A percentile compares a stretch with the other conserved stretches of the same genome.
phyloP scores from a whole-genome alignment of 2,888 invertebrate species.

The Heliconius erato region DNA sequence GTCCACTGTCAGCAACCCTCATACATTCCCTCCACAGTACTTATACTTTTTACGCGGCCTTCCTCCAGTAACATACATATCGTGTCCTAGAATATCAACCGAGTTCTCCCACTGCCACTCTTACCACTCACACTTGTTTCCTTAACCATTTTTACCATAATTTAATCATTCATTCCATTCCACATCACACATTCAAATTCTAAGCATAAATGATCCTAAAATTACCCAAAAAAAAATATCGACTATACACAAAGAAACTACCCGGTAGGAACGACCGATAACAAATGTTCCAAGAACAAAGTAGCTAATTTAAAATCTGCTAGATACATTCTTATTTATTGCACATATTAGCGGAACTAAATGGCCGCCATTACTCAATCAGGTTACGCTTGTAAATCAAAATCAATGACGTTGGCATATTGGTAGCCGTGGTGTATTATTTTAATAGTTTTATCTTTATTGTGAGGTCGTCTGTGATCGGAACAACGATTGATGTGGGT shows the following conservation, averaged over 20 bases:
- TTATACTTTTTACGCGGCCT: too few species aligned
- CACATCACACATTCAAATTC: not conserved
- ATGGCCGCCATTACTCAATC: slow-evolving; percentile 37
- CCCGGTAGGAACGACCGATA: not conserved
- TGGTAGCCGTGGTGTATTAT: slow-evolving; percentile 29
- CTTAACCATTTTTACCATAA: not conserved
- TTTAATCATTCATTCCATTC: not conserved
- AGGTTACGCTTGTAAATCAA: slow-evolving; percentile 44
- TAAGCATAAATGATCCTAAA: too few species aligned
- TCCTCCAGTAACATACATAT: too few species aligned
- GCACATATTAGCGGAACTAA: slow-evolving; percentile 42
- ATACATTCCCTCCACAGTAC: too few species aligned
- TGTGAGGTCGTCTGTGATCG: not conserved
- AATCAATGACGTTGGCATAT: slow-evolving; percentile 48
- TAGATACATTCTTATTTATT: slow-evolving; percentile 23
- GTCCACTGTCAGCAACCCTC: too few species aligned
- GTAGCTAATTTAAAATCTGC: slow-evolving; percentile 18
- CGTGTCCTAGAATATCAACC: too few species aligned
- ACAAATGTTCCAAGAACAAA: not conserved
- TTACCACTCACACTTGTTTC: not conserved
- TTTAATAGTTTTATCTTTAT: slow-evolving; percentile 17
- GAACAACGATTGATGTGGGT: too few species aligned
- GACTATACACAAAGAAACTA: not conserved
- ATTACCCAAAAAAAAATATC: too few species aligned
- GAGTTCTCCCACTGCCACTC: too few species aligned